Percentiles rank a stretch among this genome's conserved stretches.
Conservation (phyloP, 1,140 invertebrate genomes). For the Anastatus disparis region DNA sequence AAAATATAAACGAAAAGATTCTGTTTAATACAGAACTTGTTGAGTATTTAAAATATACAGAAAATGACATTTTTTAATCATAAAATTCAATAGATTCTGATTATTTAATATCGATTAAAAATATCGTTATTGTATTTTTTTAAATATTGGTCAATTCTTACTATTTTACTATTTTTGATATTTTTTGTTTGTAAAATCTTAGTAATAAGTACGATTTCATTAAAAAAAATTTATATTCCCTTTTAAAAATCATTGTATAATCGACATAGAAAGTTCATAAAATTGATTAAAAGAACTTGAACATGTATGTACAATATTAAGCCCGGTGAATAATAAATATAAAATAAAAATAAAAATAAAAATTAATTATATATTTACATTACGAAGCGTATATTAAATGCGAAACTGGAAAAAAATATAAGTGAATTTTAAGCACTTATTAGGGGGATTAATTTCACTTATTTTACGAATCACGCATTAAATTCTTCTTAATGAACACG, state of each 20-base stretch:
- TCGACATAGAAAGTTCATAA: no score
- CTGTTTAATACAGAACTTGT: no score
- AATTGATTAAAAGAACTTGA: background rate
- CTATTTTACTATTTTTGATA: background rate
- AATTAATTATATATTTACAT: slow-evolving; percentile 11
- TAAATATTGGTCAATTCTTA: slow-evolving; percentile 19
- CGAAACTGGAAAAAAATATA: slow-evolving; percentile 1
- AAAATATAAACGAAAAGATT: background rate
- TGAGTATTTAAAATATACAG: slow-evolving; percentile 8
- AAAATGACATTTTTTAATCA: background rate
- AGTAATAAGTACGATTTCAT: no score
- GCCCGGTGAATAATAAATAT: background rate
- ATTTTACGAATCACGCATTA: background rate
- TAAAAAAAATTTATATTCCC: no score
- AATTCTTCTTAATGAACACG: slow-evolving; percentile 3
- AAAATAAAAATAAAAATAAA: slow-evolving; percentile 11
- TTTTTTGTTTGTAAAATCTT: slow-evolving; percentile 16
- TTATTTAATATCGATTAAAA: background rate
- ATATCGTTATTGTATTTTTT: no score
- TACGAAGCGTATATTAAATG: slow-evolving; percentile 19
- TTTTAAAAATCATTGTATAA: slow-evolving; percentile 16
- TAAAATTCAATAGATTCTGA: no score
- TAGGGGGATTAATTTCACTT: background rate
- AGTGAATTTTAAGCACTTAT: background rate
- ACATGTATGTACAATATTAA: background rate